These are phyloP conservation scores for Collichthys lucidus DNA, from an alignment of 2,113 vertebrate genomes.

Conservation along the genomic window DNA sequence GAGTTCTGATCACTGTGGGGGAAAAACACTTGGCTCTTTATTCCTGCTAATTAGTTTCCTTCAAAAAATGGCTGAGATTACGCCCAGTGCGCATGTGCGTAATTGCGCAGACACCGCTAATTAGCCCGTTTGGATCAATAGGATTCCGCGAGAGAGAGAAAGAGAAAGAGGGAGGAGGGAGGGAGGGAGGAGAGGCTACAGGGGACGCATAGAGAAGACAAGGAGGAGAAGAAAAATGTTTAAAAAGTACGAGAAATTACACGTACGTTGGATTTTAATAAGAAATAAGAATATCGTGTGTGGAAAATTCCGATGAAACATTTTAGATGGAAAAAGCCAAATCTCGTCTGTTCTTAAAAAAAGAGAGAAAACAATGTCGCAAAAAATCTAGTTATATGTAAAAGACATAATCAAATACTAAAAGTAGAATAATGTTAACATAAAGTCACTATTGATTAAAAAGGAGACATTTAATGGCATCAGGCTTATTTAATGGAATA, in stretches of 20 bases:
- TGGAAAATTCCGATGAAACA: neutral
- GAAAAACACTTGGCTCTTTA: slow-evolving; percentile 95
- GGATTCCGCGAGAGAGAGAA: slow-evolving; percentile 81
- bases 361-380: neutral
- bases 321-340: neutral
- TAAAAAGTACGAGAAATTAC: slow-evolving; percentile 51
- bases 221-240: slow-evolving; percentile 34
- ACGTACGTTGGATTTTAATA: slow-evolving; percentile 21
- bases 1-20: slow-evolving; percentile 84
- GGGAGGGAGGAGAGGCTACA: slow-evolving; percentile 30
- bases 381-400: neutral
- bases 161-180: slow-evolving; percentile 42
- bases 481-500: neutral
- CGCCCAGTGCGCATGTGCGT: slow-evolving; percentile 82
- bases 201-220: slow-evolving; percentile 53
- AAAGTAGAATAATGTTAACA: neutral
- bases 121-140: slow-evolving; percentile 85
- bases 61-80: slow-evolving; percentile 89
- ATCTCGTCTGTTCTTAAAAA: neutral
- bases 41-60: slow-evolving; percentile 99
- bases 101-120: slow-evolving; percentile 84
- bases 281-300: neutral
- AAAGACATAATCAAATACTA: neutral
- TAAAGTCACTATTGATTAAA: neutral
- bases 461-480: neutral